Base-by-base conservation (phyloP, 2,888 invertebrate species). In the Callimorpha dominula region DNA sequence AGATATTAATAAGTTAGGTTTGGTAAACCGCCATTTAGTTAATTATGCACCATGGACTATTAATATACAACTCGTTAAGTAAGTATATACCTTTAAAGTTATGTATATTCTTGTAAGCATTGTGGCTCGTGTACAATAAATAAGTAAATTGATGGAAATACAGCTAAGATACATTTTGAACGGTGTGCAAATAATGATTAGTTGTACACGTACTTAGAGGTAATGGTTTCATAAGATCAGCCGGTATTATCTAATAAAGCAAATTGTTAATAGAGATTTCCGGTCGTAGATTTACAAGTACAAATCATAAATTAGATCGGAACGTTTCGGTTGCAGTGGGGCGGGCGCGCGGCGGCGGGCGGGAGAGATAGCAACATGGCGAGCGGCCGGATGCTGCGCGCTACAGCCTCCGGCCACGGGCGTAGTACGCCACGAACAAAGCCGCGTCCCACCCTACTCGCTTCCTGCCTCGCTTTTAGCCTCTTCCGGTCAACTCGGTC, bases 311-410 rank as follows among this genome's bases (percentile, higher is more conserved):
- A 76, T 76, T 73, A 76, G 70, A 76, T 74, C 70, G 74, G 80
- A 54, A 74, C 73, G 75, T 78, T 78, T 76, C 70, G 73, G 76
- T 77, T 84, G 83, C 78, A 83, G 43, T 76, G 78, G 68, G 77
- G 78, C 73, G 81, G 78, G 70, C 70, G 90, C 90, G 90, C 88
- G 93, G 93, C 40, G 67, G 14, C 52, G 65, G 68, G 50, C 52
- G 69, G 52, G 54, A 78, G 77, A 75, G 75, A 88, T 86, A 88
- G 85, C 86, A 91, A 91, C 89, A 92, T 91, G 92, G 90, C 91
- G 90, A 89, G 90, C 88, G 94, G 93, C 90, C 88, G 94, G 94
- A 94, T 92, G 94, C 94, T 94, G 95, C 94, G 95, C 94, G 93
- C 87, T 87, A 89, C 92, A 92, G 92, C 92, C 92, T 92, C 92